Percentiles rank a stretch among this genome's conserved stretches.
Evolutionary conservation across 2,888 invertebrate species (phyloP).

Genomic region (Mayetiola destructor): DNA sequence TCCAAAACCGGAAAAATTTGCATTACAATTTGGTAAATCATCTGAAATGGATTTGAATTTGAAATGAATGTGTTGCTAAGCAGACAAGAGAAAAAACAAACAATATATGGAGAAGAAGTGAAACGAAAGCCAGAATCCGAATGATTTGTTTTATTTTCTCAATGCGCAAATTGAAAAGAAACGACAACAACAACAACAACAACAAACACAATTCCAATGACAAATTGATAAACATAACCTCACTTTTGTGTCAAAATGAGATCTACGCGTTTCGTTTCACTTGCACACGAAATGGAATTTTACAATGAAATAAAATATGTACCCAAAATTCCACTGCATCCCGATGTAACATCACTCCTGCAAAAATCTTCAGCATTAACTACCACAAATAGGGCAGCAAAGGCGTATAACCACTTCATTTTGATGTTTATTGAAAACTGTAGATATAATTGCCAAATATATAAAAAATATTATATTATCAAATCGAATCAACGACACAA

Average conservation of each 20-base stretch:
- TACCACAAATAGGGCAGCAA: background rate
- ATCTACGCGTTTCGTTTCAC: slow-evolving; percentile 4
- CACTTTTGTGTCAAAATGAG: background rate
- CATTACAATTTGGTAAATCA: slow-evolving; percentile 16
- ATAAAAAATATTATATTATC: background rate
- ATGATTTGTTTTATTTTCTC: background rate
- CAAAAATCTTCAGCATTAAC: background rate
- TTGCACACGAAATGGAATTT: background rate
- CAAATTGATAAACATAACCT: background rate
- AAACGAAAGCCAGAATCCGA: background rate
- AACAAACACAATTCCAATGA: background rate
- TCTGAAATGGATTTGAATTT: background rate
- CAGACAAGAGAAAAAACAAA: background rate
- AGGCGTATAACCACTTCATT: slow-evolving; percentile 4
- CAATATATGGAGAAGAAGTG: background rate
- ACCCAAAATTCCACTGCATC: background rate
- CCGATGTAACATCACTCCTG: background rate
- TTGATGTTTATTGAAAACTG: no score
- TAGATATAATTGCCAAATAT: no score
- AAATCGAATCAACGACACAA: no score
- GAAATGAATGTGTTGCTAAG: background rate
- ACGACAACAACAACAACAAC: background rate
- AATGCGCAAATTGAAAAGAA: no score
- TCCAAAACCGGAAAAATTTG: slow-evolving; percentile 23
- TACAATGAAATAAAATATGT: background rate